Conservation (phyloP, 92 coral and sea anemone genomes). For the Epizoanthus stellaris region DNA sequence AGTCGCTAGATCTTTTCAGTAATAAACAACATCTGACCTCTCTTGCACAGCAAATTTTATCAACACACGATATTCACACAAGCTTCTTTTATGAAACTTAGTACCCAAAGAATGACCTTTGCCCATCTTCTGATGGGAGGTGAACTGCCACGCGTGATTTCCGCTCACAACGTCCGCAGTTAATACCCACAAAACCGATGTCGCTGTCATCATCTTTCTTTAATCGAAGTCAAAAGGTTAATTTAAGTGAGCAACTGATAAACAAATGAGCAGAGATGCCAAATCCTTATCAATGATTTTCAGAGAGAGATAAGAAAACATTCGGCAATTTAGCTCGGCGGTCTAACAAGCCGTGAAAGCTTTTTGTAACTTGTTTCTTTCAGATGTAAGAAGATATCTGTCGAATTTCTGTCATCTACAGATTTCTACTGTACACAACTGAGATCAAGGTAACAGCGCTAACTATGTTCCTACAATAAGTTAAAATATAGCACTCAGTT, state of each 20-base stretch:
- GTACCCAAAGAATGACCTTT: constrained; percentile 1
- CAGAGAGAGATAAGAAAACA: constrained; percentile 34
- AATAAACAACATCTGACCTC: too few species aligned
- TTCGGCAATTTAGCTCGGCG: background rate
- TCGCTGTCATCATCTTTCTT: constrained; percentile 13
- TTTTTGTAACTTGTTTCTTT: too few species aligned
- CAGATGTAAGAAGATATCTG: too few species aligned
- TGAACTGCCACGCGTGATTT: constrained; percentile 4
- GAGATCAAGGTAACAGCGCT: too few species aligned
- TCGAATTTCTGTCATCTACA: too few species aligned
- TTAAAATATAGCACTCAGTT: too few species aligned
- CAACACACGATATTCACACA: too few species aligned
- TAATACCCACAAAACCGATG: background rate
- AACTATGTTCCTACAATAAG: too few species aligned
- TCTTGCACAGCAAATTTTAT: too few species aligned
- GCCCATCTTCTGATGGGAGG: background rate
- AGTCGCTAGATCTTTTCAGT: too few species aligned
- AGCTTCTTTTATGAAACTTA: background rate
- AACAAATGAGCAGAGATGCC: background rate
- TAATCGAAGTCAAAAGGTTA: constrained; percentile 24
- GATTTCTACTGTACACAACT: too few species aligned
- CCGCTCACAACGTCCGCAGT: too few species aligned
- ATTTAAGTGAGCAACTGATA: constrained; percentile 39
- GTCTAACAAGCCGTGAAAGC: background rate
- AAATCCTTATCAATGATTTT: constrained; percentile 15